Percentiles rank a stretch among this genome's conserved stretches.
Conservation (phyloP, 2,797 vertebrate genomes). For the Malacoctenus gilli region DNA sequence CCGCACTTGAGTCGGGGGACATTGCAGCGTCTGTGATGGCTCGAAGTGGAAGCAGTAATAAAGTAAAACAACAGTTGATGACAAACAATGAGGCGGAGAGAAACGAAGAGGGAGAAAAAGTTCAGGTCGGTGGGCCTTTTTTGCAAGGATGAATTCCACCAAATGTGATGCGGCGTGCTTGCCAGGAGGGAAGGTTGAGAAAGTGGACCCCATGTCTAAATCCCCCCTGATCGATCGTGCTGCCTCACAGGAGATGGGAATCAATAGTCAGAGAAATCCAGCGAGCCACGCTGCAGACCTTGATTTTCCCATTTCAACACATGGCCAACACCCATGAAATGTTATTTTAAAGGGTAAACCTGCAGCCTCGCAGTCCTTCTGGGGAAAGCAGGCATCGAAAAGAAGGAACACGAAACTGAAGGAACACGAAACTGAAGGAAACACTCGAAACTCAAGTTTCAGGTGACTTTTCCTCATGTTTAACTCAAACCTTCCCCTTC, state of each 20-base stretch:
- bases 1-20: slow-evolving; percentile 18
- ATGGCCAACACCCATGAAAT: slow-evolving; percentile 77
- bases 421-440: slow-evolving; percentile 5
- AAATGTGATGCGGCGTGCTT: slow-evolving; percentile 41
- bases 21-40: slow-evolving; percentile 20
- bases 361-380: slow-evolving; percentile 17
- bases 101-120: slow-evolving; percentile 33
- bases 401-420: background rate
- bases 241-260: slow-evolving; percentile 73
- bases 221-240: slow-evolving; percentile 76
- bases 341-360: slow-evolving; percentile 65
- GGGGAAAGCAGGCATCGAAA: slow-evolving; percentile 24
- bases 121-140: slow-evolving; percentile 40
- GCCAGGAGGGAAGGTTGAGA: slow-evolving; percentile 46
- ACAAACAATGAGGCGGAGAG: slow-evolving; percentile 11
- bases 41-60: slow-evolving; percentile 17
- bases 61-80: slow-evolving; percentile 31
- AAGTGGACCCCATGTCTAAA: slow-evolving; percentile 76
- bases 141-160: slow-evolving; percentile 31
- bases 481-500: background rate
- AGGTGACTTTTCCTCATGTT: no score
- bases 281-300: slow-evolving; percentile 67
- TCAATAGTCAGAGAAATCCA: slow-evolving; percentile 84
- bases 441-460: background rate
- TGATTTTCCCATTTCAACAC: slow-evolving; percentile 78